phyloP scores from a whole-genome alignment of 2,113 vertebrate species.

The Sterna hirundo region DNA sequence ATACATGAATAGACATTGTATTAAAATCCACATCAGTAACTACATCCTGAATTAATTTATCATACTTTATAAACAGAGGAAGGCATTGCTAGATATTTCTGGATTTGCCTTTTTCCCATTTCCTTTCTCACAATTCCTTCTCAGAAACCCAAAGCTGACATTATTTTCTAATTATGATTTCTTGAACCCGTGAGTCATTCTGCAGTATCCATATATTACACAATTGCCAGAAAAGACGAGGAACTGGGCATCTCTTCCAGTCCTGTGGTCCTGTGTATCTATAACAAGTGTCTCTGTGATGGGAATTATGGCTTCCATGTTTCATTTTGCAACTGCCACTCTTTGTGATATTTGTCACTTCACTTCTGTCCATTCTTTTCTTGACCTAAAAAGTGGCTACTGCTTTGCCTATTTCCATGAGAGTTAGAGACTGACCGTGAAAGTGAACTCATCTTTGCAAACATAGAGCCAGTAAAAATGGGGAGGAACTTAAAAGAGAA shows the following conservation, averaged over 20 bases:
- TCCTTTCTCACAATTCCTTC: background rate
- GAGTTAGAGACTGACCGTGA: background rate
- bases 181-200: background rate
- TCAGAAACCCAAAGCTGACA: background rate
- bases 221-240: background rate
- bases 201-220: background rate
- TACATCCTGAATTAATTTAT: slow-evolving; percentile 39
- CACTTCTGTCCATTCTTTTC: background rate
- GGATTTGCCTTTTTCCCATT: background rate
- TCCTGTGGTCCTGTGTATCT: background rate
- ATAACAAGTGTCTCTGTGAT: background rate
- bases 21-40: slow-evolving; percentile 57
- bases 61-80: background rate
- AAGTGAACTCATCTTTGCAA: background rate
- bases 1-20: slow-evolving; percentile 27
- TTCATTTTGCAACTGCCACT: background rate
- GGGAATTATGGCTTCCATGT: background rate
- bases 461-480: background rate
- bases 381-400: background rate
- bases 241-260: background rate
- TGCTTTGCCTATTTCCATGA: background rate
- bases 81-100: slow-evolving; percentile 6
- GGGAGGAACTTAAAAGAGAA: background rate
- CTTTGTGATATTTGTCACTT: background rate
- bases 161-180: background rate